Evolutionary conservation across 2,113 vertebrate species (phyloP).

Genomic region (Spea multiplicata): DNA sequence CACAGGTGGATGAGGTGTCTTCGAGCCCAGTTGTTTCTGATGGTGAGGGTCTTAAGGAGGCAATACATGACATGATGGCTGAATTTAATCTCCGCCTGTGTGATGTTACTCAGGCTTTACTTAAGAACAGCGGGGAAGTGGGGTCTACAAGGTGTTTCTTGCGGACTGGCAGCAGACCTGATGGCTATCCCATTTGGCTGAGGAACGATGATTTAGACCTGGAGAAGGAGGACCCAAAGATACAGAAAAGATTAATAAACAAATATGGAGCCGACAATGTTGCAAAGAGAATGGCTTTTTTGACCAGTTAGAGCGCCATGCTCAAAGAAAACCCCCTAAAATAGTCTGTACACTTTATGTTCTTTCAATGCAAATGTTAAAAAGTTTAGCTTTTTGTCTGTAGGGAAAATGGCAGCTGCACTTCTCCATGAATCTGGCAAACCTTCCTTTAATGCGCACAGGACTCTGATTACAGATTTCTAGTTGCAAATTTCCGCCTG

Average conservation of each 20-base stretch:
- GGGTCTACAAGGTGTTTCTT: conserved; percentile 70
- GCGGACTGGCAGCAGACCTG: conserved; percentile 62
- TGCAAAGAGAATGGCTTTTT: conserved; percentile 65
- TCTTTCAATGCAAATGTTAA: too few species aligned
- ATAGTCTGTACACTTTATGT: not conserved
- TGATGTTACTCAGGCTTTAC: conserved; percentile 79
- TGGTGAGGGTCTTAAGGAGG: conserved; percentile 54
- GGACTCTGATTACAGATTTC: too few species aligned
- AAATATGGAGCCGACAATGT: conserved; percentile 74
- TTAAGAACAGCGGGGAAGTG: conserved; percentile 83
- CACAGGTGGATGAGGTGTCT: conserved; percentile 52
- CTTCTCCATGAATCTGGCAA: too few species aligned
- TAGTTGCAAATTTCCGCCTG: too few species aligned
- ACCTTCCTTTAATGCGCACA: too few species aligned
- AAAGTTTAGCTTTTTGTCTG: too few species aligned
- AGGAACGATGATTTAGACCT: conserved; percentile 70
- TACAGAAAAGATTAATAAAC: conserved; percentile 57
- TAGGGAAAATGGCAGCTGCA: too few species aligned
- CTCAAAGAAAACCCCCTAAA: not conserved
- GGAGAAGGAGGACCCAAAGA: conserved; percentile 56
- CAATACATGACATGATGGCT: conserved; percentile 73
- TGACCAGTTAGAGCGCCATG: conserved; percentile 56
- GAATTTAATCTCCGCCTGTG: conserved; percentile 72
- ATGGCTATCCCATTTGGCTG: conserved; percentile 70
- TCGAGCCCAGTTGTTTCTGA: conserved; percentile 52